Conservation (phyloP, 1,140 invertebrate genomes). For the Nautilus pompilius region DNA sequence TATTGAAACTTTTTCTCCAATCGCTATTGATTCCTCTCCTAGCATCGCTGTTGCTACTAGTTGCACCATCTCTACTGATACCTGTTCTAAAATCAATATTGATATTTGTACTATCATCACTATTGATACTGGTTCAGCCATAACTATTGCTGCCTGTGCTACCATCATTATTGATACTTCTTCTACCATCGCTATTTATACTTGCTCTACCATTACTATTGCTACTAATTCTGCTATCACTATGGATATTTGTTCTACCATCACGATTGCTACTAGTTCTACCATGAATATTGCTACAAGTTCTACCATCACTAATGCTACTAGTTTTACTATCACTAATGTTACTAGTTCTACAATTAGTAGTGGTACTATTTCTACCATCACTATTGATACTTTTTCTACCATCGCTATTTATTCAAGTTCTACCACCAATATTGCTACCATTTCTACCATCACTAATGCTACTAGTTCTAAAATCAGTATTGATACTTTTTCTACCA, state of each 20-base stretch:
- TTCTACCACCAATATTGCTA: constrained; percentile 11
- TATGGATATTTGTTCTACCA: constrained; percentile 1
- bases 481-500: constrained; percentile 12
- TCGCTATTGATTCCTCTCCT: no score
- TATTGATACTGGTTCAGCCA: constrained; percentile 1
- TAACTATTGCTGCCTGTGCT: constrained; percentile 2
- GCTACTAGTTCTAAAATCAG: constrained; percentile 12
- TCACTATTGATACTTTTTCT: constrained; percentile 11
- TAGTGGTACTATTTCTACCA: constrained; percentile 15
- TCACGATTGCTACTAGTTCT: constrained; percentile 2
- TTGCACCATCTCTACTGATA: constrained; percentile 17
- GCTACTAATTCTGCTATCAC: neutral
- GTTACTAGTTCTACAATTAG: constrained; percentile 10
- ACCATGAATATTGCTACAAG: constrained; percentile 4
- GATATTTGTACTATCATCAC: constrained; percentile 5
- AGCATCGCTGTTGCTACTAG: constrained; percentile 11
- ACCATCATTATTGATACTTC: constrained; percentile 4
- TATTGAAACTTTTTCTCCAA: no score
- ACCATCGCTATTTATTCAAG: constrained; percentile 8
- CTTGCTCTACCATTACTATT: neutral
- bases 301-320: constrained; percentile 11
- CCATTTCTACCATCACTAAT: constrained; percentile 14
- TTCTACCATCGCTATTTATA: no score
- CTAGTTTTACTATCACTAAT: constrained; percentile 8
- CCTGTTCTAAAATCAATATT: constrained; percentile 9